These are phyloP conservation scores for Paramuricea clavata DNA, from an alignment of 92 coral and sea anemone species.

Conservation along the genomic window DNA sequence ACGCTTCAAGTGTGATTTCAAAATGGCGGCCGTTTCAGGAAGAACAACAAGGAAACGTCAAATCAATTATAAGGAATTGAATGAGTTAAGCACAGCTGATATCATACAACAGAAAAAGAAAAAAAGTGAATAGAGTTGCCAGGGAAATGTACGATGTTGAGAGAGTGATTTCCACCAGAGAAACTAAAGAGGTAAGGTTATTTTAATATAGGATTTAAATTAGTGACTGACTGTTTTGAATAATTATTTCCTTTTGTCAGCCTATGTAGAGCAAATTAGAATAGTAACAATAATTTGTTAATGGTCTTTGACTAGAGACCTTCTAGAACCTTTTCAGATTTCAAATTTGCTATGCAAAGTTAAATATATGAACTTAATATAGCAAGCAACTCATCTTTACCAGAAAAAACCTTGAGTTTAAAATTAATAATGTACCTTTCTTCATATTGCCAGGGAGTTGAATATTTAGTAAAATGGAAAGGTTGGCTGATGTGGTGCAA, in stretches of 20 bases:
- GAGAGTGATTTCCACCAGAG: not conserved
- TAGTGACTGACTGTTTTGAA: not conserved
- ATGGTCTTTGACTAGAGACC: too few relatives aligned
- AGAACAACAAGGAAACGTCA: not conserved
- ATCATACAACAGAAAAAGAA: not conserved
- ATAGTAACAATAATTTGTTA: too few relatives aligned
- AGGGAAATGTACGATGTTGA: not conserved
- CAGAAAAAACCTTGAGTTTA: not conserved
- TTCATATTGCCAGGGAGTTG: conserved; percentile 48
- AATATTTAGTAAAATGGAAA: conserved; percentile 67
- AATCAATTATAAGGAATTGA: conserved; percentile 14
- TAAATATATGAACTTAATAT: too few relatives aligned
- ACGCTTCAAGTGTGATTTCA: not conserved
- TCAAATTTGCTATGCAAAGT: too few relatives aligned
- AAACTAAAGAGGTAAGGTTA: not conserved
- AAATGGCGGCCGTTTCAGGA: conserved; percentile 7
- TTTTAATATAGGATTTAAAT: not conserved
- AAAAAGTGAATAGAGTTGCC: not conserved
- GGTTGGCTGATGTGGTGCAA: conserved; percentile 62
- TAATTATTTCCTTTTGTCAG: not conserved
- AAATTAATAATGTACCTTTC: not conserved
- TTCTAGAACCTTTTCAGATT: too few relatives aligned
- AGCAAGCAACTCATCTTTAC: too few relatives aligned
- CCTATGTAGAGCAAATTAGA: not conserved
- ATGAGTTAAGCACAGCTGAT: conserved; percentile 3